Base-by-base conservation (phyloP, 2,888 invertebrate species). In the Drosophila acutilabella region DNA sequence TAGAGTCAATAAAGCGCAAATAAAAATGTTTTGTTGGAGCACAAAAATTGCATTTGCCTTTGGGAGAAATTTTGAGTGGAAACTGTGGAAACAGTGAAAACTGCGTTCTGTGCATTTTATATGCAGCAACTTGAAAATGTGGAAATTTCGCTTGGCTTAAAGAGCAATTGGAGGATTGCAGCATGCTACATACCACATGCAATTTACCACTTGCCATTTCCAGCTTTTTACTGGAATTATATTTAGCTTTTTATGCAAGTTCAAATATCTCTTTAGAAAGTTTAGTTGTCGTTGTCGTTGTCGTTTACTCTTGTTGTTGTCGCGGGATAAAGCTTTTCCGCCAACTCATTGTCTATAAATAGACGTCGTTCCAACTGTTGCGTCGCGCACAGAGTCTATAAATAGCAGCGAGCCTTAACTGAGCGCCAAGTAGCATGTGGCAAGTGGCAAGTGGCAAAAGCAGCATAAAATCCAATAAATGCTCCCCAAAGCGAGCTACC, bases 401-500 rank as follows among this genome's bases (percentile, higher is more conserved):
- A 74, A 74, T 74, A 78, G 61, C 47, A 47, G 38, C 14, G 18
- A 74, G 74, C 66, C 50, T 78, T 54, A 44, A 54, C 64, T 36
- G 33, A 20, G 38, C n/a, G 36, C n/a, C 20, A 18, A 59, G 14
- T 41, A 41, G 18, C 40, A 47, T 23, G 30, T 30, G 30, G 44
- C 33, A 41, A 42, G 53, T 54, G 53, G 41, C 41, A 54, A 18
- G 47, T 41, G 41, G 59, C 14, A 52, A 60, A 56, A 50, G 59
- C 36, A 52, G 76, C 87, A 69, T 65, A 58, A 83, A 83, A 88
- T 81, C 89, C 88, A 81, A 81, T 75, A 85, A 89, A 84, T 84
- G 74, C 78, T 64, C 41, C 50, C 68, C 56, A 68, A 62, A 74
- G 57, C 69, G 53, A 14, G 33, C 61, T 30, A 50, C 71, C 67